phyloP scores from a whole-genome alignment of 2,888 invertebrate genomes.

The Eupithecia exiguata region DNA sequence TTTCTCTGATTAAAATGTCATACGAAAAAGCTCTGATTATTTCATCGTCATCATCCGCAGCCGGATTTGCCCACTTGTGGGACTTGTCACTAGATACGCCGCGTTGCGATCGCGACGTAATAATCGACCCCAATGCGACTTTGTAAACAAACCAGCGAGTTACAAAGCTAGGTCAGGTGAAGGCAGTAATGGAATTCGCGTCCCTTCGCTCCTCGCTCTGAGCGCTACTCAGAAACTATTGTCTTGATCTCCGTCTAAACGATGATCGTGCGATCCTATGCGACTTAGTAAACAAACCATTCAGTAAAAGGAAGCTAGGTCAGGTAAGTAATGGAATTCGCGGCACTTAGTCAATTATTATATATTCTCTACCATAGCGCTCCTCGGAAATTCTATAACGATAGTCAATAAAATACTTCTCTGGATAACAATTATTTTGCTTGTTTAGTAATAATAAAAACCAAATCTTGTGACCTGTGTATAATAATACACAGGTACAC shows the following conservation, averaged over 20 bases:
- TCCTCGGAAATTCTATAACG: too few relatives aligned
- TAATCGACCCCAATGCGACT: background rate
- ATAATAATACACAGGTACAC: too few relatives aligned
- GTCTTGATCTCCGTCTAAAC: background rate
- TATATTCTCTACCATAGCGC: too few relatives aligned
- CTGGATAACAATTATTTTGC: too few relatives aligned
- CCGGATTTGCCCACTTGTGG: background rate
- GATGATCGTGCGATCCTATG: background rate
- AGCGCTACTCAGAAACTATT: constrained; percentile 36
- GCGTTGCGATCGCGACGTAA: too few relatives aligned
- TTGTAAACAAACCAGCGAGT: constrained; percentile 36
- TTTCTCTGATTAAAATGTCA: constrained; percentile 11
- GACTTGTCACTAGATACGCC: background rate
- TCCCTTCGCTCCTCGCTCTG: constrained; percentile 51
- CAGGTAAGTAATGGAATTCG: too few relatives aligned
- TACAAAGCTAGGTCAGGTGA: constrained; percentile 70
- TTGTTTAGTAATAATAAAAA: too few relatives aligned
- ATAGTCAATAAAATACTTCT: too few relatives aligned
- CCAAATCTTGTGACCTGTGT: too few relatives aligned
- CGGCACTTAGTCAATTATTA: too few relatives aligned
- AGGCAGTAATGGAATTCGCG: constrained; percentile 69
- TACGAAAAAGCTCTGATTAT: background rate
- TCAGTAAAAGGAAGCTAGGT: too few relatives aligned
- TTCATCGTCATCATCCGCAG: background rate
- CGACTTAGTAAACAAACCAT: too few relatives aligned